These are phyloP conservation scores for Temnothorax curvispinosus DNA, from an alignment of 1,140 invertebrate genomes.

Conservation along the genomic window DNA sequence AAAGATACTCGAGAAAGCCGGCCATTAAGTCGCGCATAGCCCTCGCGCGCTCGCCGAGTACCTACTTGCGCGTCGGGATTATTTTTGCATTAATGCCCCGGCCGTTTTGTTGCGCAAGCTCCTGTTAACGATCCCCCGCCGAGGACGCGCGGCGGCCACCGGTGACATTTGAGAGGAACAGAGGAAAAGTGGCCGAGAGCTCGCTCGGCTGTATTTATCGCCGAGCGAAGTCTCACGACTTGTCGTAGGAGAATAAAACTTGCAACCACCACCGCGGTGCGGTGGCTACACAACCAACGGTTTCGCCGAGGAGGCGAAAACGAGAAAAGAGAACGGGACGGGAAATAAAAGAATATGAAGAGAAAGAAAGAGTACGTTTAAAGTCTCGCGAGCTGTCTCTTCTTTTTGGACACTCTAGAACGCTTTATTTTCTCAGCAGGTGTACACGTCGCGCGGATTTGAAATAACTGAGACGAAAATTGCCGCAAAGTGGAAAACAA, in stretches of 20 bases:
- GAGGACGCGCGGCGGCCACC: background rate
- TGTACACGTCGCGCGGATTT: background rate
- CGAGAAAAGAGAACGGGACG: background rate
- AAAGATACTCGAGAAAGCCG: constrained; percentile 22
- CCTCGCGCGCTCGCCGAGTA: background rate
- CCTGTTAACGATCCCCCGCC: constrained; percentile 32
- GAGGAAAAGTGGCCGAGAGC: constrained; percentile 30
- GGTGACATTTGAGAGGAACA: constrained; percentile 51
- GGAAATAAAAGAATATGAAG: background rate
- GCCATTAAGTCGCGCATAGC: constrained; percentile 31
- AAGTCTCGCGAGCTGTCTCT: constrained; percentile 17
- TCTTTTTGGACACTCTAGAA: background rate
- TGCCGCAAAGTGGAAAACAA: background rate
- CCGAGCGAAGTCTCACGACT: background rate
- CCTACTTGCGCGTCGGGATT: constrained; percentile 22
- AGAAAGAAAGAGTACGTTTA: constrained; percentile 22
- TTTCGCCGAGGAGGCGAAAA: background rate
- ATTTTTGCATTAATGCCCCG: constrained; percentile 54
- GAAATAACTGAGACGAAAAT: constrained; percentile 16
- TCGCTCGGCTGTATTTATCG: background rate
- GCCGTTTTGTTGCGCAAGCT: constrained; percentile 38
- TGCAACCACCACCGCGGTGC: background rate
- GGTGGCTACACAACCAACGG: constrained; percentile 2
- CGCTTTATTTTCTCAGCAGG: background rate
- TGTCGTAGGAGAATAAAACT: constrained; percentile 8